Conservation (phyloP, 2,797 vertebrate genomes). For the Crenuchus spilurus region DNA sequence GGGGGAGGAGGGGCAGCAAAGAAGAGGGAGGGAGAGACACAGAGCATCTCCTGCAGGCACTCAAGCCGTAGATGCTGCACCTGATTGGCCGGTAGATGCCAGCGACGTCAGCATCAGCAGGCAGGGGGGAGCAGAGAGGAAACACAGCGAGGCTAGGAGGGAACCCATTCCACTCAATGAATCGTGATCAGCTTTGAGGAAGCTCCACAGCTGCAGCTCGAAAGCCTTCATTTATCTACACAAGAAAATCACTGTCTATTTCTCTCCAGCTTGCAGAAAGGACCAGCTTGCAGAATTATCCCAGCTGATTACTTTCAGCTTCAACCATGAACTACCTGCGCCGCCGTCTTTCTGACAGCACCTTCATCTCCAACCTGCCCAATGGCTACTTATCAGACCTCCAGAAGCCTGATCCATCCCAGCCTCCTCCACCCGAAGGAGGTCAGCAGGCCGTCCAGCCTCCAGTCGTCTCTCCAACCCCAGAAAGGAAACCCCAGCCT, state of each 20-base stretch:
- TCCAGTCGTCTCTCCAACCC: slow-evolving; percentile 69
- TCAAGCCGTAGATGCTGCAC: slow-evolving; percentile 51
- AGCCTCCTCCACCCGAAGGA: slow-evolving; percentile 71
- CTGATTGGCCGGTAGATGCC: slow-evolving; percentile 71
- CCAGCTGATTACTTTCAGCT: slow-evolving; percentile 29
- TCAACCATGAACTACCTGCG: slow-evolving; percentile 95
- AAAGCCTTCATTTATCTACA: slow-evolving; percentile 23
- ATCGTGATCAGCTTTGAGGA: slow-evolving; percentile 9
- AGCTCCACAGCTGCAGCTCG: neutral
- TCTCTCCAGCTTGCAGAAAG: neutral
- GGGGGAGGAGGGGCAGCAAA: slow-evolving; percentile 69
- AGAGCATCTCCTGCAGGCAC: slow-evolving; percentile 71
- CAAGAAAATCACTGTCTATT: slow-evolving; percentile 27
- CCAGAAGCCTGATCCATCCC: slow-evolving; percentile 90
- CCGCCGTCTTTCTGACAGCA: slow-evolving; percentile 96
- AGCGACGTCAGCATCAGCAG: slow-evolving; percentile 63
- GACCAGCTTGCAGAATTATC: neutral
- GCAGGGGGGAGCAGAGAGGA: slow-evolving; percentile 70
- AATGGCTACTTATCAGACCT: slow-evolving; percentile 98
- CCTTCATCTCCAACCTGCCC: slow-evolving; percentile 96
- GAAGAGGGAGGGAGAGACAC: slow-evolving; percentile 58
- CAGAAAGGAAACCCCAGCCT: slow-evolving; percentile 71
- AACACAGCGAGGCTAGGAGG: slow-evolving; percentile 70
- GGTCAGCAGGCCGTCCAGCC: slow-evolving; percentile 51
- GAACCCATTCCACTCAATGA: slow-evolving; percentile 57